A percentile compares a stretch with the other conserved stretches of the same genome.
Evolutionary conservation across 2,113 vertebrate species (phyloP).

Genomic region (Oryzias javanicus): DNA sequence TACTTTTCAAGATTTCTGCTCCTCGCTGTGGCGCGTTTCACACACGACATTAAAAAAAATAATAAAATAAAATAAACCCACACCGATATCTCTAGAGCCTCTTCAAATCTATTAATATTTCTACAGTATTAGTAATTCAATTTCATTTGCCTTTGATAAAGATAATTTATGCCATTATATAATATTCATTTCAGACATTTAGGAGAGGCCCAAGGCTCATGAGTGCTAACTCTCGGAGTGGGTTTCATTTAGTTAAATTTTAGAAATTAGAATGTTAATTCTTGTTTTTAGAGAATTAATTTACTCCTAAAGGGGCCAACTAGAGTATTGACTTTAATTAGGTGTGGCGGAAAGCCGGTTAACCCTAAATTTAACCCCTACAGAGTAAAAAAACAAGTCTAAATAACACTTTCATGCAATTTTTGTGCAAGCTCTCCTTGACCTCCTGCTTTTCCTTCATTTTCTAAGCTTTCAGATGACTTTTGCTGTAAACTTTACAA

Average conservation of each 20-base stretch:
- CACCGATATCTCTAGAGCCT: conserved; percentile 15
- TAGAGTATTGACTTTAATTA: conserved; percentile 57
- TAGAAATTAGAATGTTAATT: conserved; percentile 42
- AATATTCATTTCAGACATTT: conserved; percentile 62
- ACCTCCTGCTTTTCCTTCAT: background rate
- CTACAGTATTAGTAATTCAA: conserved; percentile 45
- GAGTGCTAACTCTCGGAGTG: conserved; percentile 27
- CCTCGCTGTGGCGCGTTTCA: conserved; percentile 24
- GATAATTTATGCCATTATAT: conserved; percentile 51
- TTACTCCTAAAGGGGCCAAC: conserved; percentile 45
- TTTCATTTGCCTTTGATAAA: conserved; percentile 49
- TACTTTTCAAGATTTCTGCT: conserved; percentile 18
- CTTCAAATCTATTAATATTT: conserved; percentile 40
- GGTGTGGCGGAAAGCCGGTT: conserved; percentile 37
- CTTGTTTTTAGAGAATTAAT: conserved; percentile 41
- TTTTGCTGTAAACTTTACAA: conserved; percentile 39
- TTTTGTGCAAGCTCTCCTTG: conserved; percentile 11
- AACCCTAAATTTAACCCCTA: background rate
- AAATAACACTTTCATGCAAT: conserved; percentile 8
- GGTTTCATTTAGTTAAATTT: conserved; percentile 19
- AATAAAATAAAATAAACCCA: background rate
- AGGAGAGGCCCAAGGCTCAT: conserved; percentile 48
- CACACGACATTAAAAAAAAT: conserved; percentile 15
- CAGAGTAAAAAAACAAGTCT: background rate
- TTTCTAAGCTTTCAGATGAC: conserved; percentile 23